A percentile compares a stretch with the other conserved stretches of the same genome.
Evolutionary conservation across 2,888 invertebrate species (phyloP).

Genomic region (Drosophila falleni): DNA sequence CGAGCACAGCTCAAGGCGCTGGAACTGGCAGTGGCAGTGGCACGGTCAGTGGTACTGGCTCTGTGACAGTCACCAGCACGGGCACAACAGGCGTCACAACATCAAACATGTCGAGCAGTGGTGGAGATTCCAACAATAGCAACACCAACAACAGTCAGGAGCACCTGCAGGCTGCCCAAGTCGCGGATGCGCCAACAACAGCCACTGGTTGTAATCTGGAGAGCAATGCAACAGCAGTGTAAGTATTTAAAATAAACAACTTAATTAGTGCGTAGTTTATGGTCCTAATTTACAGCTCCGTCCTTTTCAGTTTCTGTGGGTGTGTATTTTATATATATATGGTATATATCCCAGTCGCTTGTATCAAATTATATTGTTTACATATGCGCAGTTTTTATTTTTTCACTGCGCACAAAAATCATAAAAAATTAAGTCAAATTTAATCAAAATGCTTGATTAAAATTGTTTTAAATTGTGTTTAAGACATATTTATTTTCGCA

Average conservation of each 20-base stretch:
- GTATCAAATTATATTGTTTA: conserved; percentile 26
- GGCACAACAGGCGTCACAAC: conserved; percentile 43
- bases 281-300: not conserved
- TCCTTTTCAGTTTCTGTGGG: not conserved
- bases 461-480: too few species aligned
- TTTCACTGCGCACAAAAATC: not conserved
- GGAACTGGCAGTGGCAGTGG: conserved; percentile 43
- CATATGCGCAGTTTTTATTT: conserved; percentile 36
- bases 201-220: conserved; percentile 65
- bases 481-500: too few species aligned
- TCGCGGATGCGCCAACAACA: conserved; percentile 39
- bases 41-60: conserved; percentile 23
- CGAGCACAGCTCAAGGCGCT: conserved; percentile 63
- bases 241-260: conserved; percentile 39
- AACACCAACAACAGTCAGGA: conserved; percentile 47
- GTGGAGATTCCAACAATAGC: conserved; percentile 54
- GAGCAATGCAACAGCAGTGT: conserved; percentile 58
- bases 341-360: not conserved
- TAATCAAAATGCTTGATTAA: not conserved
- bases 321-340: not conserved
- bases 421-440: not conserved
- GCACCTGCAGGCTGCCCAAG: conserved; percentile 25
- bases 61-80: conserved; percentile 46
- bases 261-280: conserved; percentile 16
- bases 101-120: conserved; percentile 58